Evolutionary conservation across 2,888 invertebrate genomes (phyloP).

Genomic region (Noctua pronuba): DNA sequence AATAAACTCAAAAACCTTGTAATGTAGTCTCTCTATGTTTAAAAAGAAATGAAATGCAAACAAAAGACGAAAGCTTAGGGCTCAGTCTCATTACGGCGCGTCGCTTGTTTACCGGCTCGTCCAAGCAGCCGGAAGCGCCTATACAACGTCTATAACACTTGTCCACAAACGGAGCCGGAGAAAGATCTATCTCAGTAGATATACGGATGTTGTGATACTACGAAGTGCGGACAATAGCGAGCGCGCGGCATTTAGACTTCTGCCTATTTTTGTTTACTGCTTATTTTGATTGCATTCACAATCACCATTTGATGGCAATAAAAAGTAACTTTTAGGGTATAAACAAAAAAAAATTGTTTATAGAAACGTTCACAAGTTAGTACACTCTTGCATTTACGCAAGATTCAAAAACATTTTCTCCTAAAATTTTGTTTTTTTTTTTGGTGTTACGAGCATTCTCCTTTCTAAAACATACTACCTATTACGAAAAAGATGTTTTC

Average conservation of each 20-base stretch:
- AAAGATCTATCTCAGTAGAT: conserved; percentile 7
- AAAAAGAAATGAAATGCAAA: neutral
- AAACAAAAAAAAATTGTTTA: neutral
- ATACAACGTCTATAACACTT: conserved; percentile 28
- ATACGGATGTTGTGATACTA: neutral
- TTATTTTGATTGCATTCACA: neutral
- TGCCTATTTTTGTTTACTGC: neutral
- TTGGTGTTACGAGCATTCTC: neutral
- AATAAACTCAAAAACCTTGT: neutral
- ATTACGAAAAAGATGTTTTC: neutral
- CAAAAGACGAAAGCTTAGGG: conserved; percentile 9
- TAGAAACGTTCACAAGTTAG: neutral
- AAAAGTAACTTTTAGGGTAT: neutral
- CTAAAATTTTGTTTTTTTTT: neutral
- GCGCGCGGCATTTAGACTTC: conserved; percentile 3
- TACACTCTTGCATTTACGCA: too few species aligned
- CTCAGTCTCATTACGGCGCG: conserved; percentile 5
- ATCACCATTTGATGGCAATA: too few species aligned
- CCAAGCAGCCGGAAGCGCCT: conserved; percentile 26
- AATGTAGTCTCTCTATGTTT: neutral
- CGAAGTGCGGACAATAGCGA: neutral
- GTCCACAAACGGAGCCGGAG: conserved; percentile 21
- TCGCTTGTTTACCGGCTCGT: conserved; percentile 18
- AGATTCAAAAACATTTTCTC: neutral
- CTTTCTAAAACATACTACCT: neutral